Conservation (phyloP, 2,113 vertebrate genomes). For the Cervus canadensis region DNA sequence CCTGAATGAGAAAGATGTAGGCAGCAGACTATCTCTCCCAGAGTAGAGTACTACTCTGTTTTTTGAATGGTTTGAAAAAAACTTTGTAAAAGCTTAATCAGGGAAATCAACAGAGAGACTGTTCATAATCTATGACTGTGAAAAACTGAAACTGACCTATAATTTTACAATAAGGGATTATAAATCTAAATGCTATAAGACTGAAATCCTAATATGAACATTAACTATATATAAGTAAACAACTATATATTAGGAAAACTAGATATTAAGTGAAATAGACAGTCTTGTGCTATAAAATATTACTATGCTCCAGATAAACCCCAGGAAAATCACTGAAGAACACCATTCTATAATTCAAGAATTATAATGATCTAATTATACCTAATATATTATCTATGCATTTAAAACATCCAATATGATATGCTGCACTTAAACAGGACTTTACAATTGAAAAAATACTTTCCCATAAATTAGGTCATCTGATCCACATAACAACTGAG, state of each 20-base stretch:
- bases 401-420: constrained; percentile 30
- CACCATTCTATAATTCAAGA: constrained; percentile 13
- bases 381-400: neutral
- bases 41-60: neutral
- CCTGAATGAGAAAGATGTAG: neutral
- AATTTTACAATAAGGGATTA: neutral
- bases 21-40: neutral
- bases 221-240: neutral
- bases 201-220: constrained; percentile 6
- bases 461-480: neutral
- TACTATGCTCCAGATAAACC: neutral
- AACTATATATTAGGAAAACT: neutral
- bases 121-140: constrained; percentile 32
- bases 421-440: neutral
- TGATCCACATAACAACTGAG: neutral
- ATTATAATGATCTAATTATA: constrained; percentile 15
- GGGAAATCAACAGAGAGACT: neutral
- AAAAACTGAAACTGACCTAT: constrained; percentile 26
- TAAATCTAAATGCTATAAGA: constrained; percentile 19
- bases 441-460: neutral
- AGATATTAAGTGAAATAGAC: constrained; percentile 7
- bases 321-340: constrained; percentile 20
- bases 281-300: neutral
- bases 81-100: constrained; percentile 7
- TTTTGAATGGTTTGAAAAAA: neutral